A percentile compares a stretch with the other conserved stretches of the same genome.
phyloP scores from a whole-genome alignment of 2,888 invertebrate genomes.

The Euzetes globulus region DNA sequence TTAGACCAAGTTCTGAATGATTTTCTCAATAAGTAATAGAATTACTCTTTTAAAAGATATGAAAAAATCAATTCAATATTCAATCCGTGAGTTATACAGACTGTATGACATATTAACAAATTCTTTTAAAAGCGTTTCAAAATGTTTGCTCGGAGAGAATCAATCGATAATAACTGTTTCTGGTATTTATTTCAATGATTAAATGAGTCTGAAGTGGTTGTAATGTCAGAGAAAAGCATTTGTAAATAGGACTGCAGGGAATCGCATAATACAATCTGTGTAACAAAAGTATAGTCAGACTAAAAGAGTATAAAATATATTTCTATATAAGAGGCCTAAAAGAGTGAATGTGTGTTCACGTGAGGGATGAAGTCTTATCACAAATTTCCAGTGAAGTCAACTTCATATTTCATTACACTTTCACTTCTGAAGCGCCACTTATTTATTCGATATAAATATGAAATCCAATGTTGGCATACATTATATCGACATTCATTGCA shows the following conservation, averaged over 20 bases:
- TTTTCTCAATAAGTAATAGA: too few relatives aligned
- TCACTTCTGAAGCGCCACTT: too few relatives aligned
- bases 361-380: conserved; percentile 25
- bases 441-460: too few relatives aligned
- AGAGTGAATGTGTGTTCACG: conserved; percentile 13
- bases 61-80: too few relatives aligned
- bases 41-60: too few relatives aligned
- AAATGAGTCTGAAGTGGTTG: conserved; percentile 1
- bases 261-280: not conserved
- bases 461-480: too few relatives aligned
- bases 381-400: conserved; percentile 18
- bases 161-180: not conserved
- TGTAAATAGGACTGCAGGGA: conserved; percentile 22
- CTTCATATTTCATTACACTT: conserved; percentile 13
- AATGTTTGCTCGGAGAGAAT: not conserved
- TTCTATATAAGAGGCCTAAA: not conserved
- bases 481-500: too few relatives aligned
- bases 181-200: not conserved
- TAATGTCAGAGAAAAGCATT: conserved; percentile 3
- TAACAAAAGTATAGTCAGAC: not conserved
- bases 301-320: conserved; percentile 5
- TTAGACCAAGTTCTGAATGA: too few relatives aligned
- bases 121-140: not conserved
- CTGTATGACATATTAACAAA: too few relatives aligned
- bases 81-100: too few relatives aligned